Conservation (phyloP, 2,113 vertebrate species). For the Macrotus californicus region DNA sequence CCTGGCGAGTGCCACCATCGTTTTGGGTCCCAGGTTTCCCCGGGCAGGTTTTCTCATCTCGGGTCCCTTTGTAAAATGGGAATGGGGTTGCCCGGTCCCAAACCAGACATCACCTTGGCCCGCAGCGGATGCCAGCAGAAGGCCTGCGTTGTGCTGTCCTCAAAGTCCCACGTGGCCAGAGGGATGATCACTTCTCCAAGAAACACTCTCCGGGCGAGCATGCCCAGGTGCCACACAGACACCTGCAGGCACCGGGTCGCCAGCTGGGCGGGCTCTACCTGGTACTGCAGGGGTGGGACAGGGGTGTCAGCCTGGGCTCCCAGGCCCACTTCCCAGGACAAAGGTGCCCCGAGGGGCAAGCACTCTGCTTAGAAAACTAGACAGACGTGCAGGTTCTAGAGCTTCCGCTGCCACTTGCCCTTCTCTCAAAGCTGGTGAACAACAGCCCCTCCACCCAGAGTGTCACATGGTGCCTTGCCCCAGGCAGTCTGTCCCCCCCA, state of each 20-base stretch:
- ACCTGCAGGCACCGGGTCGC: slow-evolving; percentile 83
- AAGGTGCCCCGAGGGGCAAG: background rate
- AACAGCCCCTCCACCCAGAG: fast-evolving
- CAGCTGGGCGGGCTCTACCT: slow-evolving; percentile 82
- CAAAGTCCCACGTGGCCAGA: slow-evolving; percentile 84
- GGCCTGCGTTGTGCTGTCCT: slow-evolving; percentile 72
- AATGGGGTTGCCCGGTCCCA: background rate
- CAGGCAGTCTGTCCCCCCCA: no score
- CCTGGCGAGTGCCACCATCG: background rate
- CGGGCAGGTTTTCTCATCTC: background rate
- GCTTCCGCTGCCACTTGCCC: fast-evolving
- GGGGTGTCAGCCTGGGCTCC: background rate
- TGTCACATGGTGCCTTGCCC: fast-evolving
- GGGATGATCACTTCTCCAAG: slow-evolving; percentile 89
- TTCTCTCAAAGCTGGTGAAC: background rate
- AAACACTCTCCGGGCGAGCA: slow-evolving; percentile 84
- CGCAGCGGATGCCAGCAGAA: slow-evolving; percentile 85
- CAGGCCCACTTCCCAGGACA: fast-evolving
- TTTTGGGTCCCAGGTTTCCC: background rate
- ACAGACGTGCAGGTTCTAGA: fast-evolving
- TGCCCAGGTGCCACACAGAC: slow-evolving; percentile 88
- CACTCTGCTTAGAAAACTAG: background rate
- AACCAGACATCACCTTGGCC: slow-evolving; percentile 81
- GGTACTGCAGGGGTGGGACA: slow-evolving; percentile 78
- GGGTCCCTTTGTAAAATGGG: background rate